Conservation (phyloP, 2,888 invertebrate genomes). For the Tribolium freemani region DNA sequence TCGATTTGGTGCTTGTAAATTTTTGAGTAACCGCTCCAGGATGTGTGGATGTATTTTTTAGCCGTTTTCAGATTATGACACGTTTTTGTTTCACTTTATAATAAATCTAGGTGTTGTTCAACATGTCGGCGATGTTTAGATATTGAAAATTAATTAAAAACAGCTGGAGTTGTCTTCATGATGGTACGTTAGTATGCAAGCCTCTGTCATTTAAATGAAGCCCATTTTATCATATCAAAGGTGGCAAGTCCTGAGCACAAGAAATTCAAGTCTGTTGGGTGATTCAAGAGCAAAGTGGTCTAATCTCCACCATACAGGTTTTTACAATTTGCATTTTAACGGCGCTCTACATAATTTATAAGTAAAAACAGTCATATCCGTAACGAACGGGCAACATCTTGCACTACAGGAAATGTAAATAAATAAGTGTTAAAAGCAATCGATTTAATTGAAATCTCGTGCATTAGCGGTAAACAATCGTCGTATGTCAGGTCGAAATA, state of each 20-base stretch:
- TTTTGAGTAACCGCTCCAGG: no score
- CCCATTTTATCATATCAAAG: constrained; percentile 31
- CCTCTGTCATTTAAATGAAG: constrained; percentile 17
- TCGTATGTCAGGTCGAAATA: not conserved
- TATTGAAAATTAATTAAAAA: no score
- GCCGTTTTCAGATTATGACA: no score
- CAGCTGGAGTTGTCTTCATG: no score
- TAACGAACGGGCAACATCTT: constrained; percentile 10
- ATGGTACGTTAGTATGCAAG: not conserved
- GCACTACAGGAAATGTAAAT: constrained; percentile 13
- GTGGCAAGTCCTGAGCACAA: constrained; percentile 5
- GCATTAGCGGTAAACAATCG: constrained; percentile 4
- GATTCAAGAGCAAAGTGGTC: constrained; percentile 4
- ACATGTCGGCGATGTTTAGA: no score
- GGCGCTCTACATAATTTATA: constrained; percentile 30
- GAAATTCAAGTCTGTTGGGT: constrained; percentile 32
- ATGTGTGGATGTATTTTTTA: no score
- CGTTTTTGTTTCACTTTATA: no score
- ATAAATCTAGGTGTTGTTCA: no score
- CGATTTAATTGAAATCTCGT: constrained; percentile 7
- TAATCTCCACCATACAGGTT: constrained; percentile 41
- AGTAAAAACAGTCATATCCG: constrained; percentile 21
- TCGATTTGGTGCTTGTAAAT: no score
- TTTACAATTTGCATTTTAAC: constrained; percentile 48
- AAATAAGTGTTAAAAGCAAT: constrained; percentile 11